Evolutionary conservation across 2,888 invertebrate genomes (phyloP).

Genomic region (Thelaira solivaga): DNA sequence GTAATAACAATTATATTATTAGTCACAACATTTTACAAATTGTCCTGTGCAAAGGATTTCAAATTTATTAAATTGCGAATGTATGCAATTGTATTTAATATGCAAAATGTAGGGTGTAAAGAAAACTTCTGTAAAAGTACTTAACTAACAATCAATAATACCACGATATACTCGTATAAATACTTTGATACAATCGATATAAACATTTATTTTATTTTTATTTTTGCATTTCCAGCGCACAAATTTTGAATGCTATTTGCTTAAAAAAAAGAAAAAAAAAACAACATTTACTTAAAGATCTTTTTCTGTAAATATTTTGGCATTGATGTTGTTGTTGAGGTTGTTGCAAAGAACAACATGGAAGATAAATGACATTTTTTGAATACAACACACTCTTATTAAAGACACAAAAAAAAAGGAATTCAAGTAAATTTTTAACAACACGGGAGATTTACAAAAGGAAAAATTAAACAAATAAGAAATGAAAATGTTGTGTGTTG

Average conservation of each 20-base stretch:
- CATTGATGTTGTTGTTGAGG: no score
- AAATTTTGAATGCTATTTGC: background rate
- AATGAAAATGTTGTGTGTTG: constrained; percentile 18
- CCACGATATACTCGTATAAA: no score
- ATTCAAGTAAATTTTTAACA: constrained; percentile 43
- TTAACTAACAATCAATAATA: constrained; percentile 41
- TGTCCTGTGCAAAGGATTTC: no score
- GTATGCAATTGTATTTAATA: background rate
- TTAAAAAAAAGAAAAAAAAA: background rate
- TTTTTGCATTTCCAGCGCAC: background rate
- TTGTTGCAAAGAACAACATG: constrained; percentile 29
- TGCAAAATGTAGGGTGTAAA: background rate
- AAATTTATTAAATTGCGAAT: background rate
- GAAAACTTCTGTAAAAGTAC: background rate
- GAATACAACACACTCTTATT: constrained; percentile 43
- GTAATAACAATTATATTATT: no score
- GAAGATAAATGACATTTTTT: constrained; percentile 57
- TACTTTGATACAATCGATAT: constrained; percentile 39
- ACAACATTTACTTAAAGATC: constrained; percentile 20
- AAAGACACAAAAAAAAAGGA: constrained; percentile 8
- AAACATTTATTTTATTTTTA: no score
- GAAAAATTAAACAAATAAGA: background rate
- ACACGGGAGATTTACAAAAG: constrained; percentile 24
- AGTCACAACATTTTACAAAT: no score
- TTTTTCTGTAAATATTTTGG: constrained; percentile 34